Evolutionary conservation across 2,888 invertebrate species (phyloP).

Genomic region (Neoascia interrupta): DNA sequence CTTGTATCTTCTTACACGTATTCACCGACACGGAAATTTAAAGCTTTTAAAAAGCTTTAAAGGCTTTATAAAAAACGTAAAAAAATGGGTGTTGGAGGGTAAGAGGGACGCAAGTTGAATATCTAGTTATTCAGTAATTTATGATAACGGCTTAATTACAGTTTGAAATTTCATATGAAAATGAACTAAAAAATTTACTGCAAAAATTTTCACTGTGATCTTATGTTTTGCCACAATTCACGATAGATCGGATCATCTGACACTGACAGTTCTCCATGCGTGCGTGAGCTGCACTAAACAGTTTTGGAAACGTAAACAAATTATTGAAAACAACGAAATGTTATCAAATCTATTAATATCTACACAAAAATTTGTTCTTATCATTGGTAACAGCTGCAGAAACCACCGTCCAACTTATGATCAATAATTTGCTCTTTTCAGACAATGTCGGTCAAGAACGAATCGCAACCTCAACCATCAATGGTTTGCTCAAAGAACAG

Average conservation of each 20-base stretch:
- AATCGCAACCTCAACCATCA: conserved; percentile 74
- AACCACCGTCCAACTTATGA: not conserved
- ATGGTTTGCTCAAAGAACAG: conserved; percentile 75
- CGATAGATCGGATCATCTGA: not conserved
- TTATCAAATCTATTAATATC: conserved; percentile 72
- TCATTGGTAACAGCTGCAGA: conserved; percentile 74
- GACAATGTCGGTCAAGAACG: conserved; percentile 77
- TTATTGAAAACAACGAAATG: conserved; percentile 22
- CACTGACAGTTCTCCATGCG: conserved; percentile 10
- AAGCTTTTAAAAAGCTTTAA: no score
- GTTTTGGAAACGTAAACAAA: conserved; percentile 60
- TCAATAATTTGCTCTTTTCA: conserved; percentile 53
- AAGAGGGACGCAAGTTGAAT: no score
- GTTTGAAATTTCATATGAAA: no score
- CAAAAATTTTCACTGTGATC: no score
- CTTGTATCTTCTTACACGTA: no score
- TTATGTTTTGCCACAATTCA: not conserved
- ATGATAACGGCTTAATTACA: no score
- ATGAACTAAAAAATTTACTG: no score
- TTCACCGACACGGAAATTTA: no score
- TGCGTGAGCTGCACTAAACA: no score
- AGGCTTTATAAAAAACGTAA: no score
- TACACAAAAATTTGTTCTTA: conserved; percentile 76
- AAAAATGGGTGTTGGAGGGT: no score
- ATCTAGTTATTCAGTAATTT: no score